Evolutionary conservation across 2,888 invertebrate genomes (phyloP), one percentile per base, ranked within the genome.

Genomic region (Octodonta nipae): DNA sequence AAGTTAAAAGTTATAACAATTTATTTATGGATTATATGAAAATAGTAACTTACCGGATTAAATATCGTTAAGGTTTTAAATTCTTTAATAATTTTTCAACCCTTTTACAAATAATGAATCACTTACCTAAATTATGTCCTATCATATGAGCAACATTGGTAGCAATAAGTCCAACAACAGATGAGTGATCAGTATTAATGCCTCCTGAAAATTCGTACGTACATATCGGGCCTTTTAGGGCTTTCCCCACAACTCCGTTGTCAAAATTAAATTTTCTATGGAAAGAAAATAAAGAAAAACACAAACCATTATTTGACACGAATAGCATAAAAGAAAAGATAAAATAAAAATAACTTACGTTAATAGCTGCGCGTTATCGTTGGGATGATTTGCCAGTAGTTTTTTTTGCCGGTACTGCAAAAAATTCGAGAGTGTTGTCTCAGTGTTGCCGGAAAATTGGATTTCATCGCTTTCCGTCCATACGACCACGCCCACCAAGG

Each of bases 121-220:
- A 42, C 46, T 55, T 52, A 61, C 89, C 93, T 59, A 98, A 93
- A 65, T 96, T 98, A 60, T 98, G 98, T 0, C 96, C 96, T 78
- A 98, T 83, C 65, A 98, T 96, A 61, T 98, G 98, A 0, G 96
- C 95, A 34, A 98, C 81, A 0, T 96, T 96, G 0, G 92, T 88
- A 1, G 95, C 96, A 1, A 95, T 91, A 8, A 92, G 69, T 1
- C 89, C 86, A 2, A 87, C 76, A 10, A 85, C 75, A 32, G 72
- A 70, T 17, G 87, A 88, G 54, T 92, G 92, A 56, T 93, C 92
- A 61, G 88, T 88, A 44, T 87, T 85, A 1, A 98, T 89, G 1
- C 96, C 96, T 1, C 95, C 96, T 1, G 93, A 95, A 61, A 82
- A 93, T 58, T 92, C 85, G 63, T 79, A 89, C 1, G 95, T 93